Evolutionary conservation across 2,797 vertebrate species (phyloP).

Genomic region (Odontamblyopus rebecca): DNA sequence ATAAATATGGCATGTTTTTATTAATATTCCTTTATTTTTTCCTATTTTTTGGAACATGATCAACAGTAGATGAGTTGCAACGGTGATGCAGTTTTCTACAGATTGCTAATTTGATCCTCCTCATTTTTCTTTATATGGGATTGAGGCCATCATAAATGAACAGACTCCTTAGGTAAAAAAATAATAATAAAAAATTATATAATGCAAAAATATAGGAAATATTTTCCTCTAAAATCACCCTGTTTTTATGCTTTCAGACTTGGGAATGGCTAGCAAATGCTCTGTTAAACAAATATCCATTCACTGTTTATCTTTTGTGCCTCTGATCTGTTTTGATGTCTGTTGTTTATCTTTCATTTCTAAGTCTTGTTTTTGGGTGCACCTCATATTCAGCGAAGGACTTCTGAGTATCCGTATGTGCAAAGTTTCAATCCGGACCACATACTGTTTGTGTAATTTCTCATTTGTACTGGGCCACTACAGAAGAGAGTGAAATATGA

Average conservation of each 20-base stretch:
- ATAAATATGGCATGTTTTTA: background rate
- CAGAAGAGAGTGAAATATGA: conserved; percentile 49
- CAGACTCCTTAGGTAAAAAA: background rate
- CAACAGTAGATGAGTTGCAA: no score
- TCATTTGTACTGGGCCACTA: conserved; percentile 75
- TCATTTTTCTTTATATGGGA: no score
- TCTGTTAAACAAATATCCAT: conserved; percentile 59
- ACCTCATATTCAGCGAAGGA: no score
- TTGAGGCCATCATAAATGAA: background rate
- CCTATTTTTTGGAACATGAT: no score
- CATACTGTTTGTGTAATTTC: conserved; percentile 86
- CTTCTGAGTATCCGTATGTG: conserved; percentile 13
- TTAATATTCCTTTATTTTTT: background rate
- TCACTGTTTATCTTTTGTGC: conserved; percentile 18
- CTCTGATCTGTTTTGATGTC: conserved; percentile 1
- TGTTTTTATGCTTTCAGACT: background rate
- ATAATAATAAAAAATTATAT: no score
- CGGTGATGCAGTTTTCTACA: no score
- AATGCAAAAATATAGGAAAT: no score
- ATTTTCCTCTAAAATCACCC: no score
- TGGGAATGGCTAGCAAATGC: conserved; percentile 44
- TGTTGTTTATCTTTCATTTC: background rate
- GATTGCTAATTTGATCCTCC: no score
- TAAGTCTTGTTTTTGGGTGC: conserved; percentile 10
- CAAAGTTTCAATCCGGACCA: conserved; percentile 55